These are phyloP conservation scores for Alligator mississippiensis DNA, from an alignment of 2,113 vertebrate species.

Conservation along the genomic window DNA sequence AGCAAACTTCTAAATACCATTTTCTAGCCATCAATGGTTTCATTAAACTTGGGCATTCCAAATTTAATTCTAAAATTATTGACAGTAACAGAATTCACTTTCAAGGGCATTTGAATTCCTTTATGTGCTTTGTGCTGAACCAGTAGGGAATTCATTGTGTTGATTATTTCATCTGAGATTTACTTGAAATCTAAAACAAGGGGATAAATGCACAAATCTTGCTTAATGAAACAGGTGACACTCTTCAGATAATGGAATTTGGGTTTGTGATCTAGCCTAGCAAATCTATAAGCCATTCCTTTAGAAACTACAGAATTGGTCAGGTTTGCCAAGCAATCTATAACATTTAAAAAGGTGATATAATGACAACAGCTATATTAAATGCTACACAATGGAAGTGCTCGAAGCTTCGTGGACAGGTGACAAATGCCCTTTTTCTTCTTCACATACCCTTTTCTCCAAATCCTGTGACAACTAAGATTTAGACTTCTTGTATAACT, in stretches of 20 bases:
- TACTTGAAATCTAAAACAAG: neutral
- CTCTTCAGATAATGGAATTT: too few species aligned
- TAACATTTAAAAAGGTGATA: neutral
- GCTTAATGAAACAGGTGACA: neutral
- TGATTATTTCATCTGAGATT: neutral
- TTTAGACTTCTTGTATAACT: slow-evolving; percentile 8
- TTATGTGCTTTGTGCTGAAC: neutral
- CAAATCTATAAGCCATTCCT: neutral
- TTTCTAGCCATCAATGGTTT: neutral
- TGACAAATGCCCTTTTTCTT: accelerated
- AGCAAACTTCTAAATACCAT: too few species aligned
- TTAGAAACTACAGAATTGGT: slow-evolving; percentile 22
- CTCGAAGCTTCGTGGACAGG: neutral
- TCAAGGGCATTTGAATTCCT: neutral
- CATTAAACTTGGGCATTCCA: neutral
- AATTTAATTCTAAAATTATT: neutral
- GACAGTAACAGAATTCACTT: neutral
- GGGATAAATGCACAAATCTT: neutral
- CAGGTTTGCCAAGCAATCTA: slow-evolving; percentile 14
- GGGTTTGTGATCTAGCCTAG: neutral
- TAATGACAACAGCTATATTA: neutral
- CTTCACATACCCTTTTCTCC: neutral
- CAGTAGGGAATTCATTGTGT: neutral
- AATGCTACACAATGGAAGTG: neutral
- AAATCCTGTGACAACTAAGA: neutral